A percentile compares a stretch with the other conserved stretches of the same genome.
These are phyloP conservation scores for Dolichoris vasculosae DNA, from an alignment of 1,140 invertebrate species.

Conservation along the genomic window DNA sequence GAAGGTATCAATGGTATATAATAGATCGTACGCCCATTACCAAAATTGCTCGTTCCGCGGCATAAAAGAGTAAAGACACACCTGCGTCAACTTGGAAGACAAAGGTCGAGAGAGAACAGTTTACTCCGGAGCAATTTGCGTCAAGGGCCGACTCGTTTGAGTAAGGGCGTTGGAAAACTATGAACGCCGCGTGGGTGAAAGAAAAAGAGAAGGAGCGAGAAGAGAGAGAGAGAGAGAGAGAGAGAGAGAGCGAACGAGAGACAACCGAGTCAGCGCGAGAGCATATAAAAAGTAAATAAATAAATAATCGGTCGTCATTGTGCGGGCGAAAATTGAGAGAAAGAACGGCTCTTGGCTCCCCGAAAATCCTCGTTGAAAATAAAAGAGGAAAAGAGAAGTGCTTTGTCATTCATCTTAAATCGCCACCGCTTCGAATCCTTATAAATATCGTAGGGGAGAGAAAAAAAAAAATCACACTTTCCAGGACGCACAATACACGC, in stretches of 20 bases:
- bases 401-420: slow-evolving; percentile 24
- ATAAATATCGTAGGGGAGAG: slow-evolving; percentile 1
- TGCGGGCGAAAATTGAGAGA: neutral
- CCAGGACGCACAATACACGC: neutral
- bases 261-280: neutral
- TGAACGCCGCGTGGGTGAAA: neutral
- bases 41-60: neutral
- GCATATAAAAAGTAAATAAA: slow-evolving; percentile 23
- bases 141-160: neutral
- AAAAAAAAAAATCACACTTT: slow-evolving; percentile 19
- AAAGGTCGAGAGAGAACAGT: neutral
- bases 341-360: neutral
- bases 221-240: neutral
- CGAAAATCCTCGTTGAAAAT: neutral
- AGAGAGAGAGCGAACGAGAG: too few species aligned
- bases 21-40: neutral
- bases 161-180: neutral
- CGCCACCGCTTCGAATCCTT: neutral
- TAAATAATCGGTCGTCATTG: slow-evolving; percentile 18
- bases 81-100: neutral
- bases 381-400: neutral
- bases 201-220: neutral
- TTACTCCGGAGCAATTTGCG: neutral
- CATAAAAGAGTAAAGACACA: neutral
- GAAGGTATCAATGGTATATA: neutral